Conservation (phyloP, 2,888 invertebrate species). For the Lamellibrachia columna region DNA sequence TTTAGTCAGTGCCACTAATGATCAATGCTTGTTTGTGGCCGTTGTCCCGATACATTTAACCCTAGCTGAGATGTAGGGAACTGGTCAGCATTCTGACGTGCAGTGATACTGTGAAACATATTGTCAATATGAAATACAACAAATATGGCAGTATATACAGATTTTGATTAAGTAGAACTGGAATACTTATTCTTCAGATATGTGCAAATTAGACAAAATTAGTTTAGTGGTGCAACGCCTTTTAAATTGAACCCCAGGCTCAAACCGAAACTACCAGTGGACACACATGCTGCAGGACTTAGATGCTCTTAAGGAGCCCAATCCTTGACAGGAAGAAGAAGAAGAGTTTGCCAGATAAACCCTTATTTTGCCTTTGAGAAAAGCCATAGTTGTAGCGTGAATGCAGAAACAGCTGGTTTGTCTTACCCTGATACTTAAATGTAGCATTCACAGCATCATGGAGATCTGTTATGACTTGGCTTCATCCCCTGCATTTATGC, state of each 20-base stretch:
- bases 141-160: background rate
- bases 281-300: no score
- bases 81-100: background rate
- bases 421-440: background rate
- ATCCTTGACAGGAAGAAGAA: no score
- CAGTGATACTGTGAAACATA: background rate
- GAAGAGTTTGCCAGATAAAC: background rate
- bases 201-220: background rate
- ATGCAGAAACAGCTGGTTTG: background rate
- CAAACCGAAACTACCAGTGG: no score
- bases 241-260: no score
- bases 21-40: no score
- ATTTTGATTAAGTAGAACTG: background rate
- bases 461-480: conserved; percentile 2
- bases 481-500: background rate
- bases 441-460: background rate
- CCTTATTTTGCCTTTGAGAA: background rate
- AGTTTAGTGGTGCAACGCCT: no score
- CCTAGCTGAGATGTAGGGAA: background rate
- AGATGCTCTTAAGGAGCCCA: no score
- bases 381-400: background rate
- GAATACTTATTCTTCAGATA: background rate
- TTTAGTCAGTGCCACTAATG: no score
- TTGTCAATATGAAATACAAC: background rate
- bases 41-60: no score